Evolutionary conservation across 1,140 invertebrate genomes (phyloP), one percentile per base, ranked within the genome.

Genomic region (Drosophila mayri): DNA sequence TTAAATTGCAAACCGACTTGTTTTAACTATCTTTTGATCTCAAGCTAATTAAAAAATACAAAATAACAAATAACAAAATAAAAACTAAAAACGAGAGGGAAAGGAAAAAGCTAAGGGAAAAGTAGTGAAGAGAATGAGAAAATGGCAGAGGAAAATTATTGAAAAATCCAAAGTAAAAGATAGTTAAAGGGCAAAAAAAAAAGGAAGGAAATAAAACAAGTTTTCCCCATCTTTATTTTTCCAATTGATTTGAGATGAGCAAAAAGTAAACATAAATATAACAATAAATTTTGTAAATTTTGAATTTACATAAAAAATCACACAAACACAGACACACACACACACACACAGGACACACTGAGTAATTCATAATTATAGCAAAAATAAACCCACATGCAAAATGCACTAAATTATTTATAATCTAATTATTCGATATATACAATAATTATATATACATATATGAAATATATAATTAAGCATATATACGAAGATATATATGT

Each of bases 11-110:
- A 58, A 59, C 66, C 52, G 47, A 71, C 66, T 76, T 73, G 66
- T 77, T 91, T 77, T 91, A 83, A 87, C 87, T 90, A 88, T 91
- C 87, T 90, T 90, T 90, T 91, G 87, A 90, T 90, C 87, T 90
- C 86, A 90, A 91, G 65, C 73, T 80, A 90, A 73, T 60, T 30
- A 71, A 38, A 70, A 28, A 47, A 74, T 32, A 54, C 52, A 25
- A 55, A 66, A 52, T 16, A 47, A 47, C 7, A 46, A n/a, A 37
- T 35, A 32, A 57, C 22, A 32, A 76, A 25, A 62, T 60, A 50
- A 49, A 54, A 37, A 62, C 40, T 68, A 12, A 30, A 74, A 16
- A 16, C 12, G 14, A 59, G 41, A 59, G 41, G 62, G 25, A 60
- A 38, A 44, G 25, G 44, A 9, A 57, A 57, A 59, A 32, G 61